Percentiles rank a stretch among this genome's conserved stretches.
These are phyloP conservation scores for Ischnus inquisitorius DNA, from an alignment of 2,888 invertebrate species.

Conservation along the genomic window DNA sequence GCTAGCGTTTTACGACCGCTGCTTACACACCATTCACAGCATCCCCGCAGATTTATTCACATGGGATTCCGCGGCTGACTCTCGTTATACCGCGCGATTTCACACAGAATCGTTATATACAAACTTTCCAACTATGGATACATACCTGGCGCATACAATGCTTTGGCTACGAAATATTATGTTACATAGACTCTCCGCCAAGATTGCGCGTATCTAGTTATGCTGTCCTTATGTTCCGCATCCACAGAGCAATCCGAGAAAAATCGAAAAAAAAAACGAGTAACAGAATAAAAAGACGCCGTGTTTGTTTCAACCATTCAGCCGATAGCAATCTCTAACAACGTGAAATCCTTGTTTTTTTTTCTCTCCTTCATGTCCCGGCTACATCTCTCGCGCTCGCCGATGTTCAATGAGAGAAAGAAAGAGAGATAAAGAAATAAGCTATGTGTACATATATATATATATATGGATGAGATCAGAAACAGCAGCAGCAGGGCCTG, in stretches of 20 bases:
- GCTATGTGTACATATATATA: background rate
- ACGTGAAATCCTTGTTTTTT: background rate
- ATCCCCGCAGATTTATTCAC: slow-evolving; percentile 66
- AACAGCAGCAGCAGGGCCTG: slow-evolving; percentile 72
- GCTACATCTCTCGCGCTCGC: slow-evolving; percentile 15
- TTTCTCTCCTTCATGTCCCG: background rate
- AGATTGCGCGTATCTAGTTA: slow-evolving; percentile 21
- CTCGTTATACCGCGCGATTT: slow-evolving; percentile 68
- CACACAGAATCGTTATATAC: slow-evolving; percentile 57
- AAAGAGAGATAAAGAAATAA: slow-evolving; percentile 48
- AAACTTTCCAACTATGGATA: background rate
- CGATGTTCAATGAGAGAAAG: slow-evolving; percentile 61
- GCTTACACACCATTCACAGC: slow-evolving; percentile 72
- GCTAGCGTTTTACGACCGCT: slow-evolving; percentile 73
- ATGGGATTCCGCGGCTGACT: slow-evolving; percentile 63
- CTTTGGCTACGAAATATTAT: background rate
- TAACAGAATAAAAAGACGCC: background rate
- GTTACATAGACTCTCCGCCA: slow-evolving; percentile 2
- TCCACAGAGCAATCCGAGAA: background rate
- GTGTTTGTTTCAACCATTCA: slow-evolving; percentile 28
- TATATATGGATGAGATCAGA: slow-evolving; percentile 40
- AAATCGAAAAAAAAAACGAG: background rate
- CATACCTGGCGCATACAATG: background rate
- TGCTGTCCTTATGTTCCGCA: background rate
- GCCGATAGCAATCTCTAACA: slow-evolving; percentile 29